Base-by-base conservation (phyloP, 2,888 invertebrate genomes). In the Lasioglossum pauxillum region DNA sequence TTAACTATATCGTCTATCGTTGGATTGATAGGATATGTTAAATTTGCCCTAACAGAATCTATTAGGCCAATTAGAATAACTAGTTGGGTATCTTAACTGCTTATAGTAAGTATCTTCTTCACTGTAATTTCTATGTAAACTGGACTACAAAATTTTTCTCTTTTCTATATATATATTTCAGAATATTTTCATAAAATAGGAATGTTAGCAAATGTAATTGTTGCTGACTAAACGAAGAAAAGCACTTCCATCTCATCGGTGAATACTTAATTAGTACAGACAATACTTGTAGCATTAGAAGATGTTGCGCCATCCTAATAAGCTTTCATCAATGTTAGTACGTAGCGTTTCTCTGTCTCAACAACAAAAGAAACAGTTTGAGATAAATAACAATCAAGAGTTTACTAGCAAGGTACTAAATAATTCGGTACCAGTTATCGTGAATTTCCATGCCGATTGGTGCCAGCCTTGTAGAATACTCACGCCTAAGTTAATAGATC, bases 371-470 rank as follows among this genome's bases (percentile, higher is more conserved):
- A 95, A 94, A 75, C 93, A 91, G 76, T 95, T 95, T 74, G 93
- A 95, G 69, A 97, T 98, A 90, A 97, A 97, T 93, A 97, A 97
- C 95, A 97, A 98, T 93, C 97, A 97, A 85, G 98, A 98, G 90
- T 98, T 98, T 95, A 96, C 97, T 87, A 96, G 96, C 90, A 98
- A 98, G 96, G 98, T 98, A 77, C 97, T 98, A 97, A 98, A 98
- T 94, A 98, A 97, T 91, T 96, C 97, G 60, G 97, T 97, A 92
- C 98, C 98, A 49, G 98, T 98, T n/a, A 98, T 98, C 95, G 98
- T 98, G 0, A 98, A 98, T 94, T 98, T 98, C 94, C 98, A 98
- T 93, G 98, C 98, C 0, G 98, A 98, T 90, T 98, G 98, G 98
- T 98, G 98, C 93, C 98, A 98, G 95, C 98, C 98, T 0, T 98